Percentiles rank a stretch among this genome's conserved stretches.
phyloP scores from a whole-genome alignment of 2,888 invertebrate species.

The Agrotis clavis region DNA sequence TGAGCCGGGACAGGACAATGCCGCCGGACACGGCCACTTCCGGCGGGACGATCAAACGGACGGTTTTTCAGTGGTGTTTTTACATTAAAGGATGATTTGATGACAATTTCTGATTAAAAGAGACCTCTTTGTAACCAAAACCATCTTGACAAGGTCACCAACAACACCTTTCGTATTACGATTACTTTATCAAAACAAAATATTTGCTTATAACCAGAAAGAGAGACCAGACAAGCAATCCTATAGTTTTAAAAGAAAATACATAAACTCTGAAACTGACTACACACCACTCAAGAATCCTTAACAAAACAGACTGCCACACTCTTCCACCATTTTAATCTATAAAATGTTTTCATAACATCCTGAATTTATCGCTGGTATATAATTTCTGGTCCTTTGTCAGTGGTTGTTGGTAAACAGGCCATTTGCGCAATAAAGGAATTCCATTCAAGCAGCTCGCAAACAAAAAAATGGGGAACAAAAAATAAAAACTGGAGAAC shows the following conservation, averaged over 20 bases:
- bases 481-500: slow-evolving; percentile 90
- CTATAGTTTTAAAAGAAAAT: slow-evolving; percentile 1
- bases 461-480: slow-evolving; percentile 80
- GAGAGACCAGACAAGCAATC: neutral
- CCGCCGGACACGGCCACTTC: slow-evolving; percentile 83
- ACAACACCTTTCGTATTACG: neutral
- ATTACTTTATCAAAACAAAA: too few species aligned
- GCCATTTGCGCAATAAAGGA: slow-evolving; percentile 88
- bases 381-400: slow-evolving; percentile 89
- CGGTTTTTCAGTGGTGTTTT: slow-evolving; percentile 57
- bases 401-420: slow-evolving; percentile 87
- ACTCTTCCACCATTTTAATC: slow-evolving; percentile 60
- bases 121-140: neutral
- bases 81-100: slow-evolving; percentile 10
- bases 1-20: slow-evolving; percentile 83
- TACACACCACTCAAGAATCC: slow-evolving; percentile 3
- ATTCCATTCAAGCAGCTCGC: slow-evolving; percentile 85
- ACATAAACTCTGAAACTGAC: neutral
- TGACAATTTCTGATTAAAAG: slow-evolving; percentile 2
- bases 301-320: slow-evolving; percentile 48
- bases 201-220: too few species aligned
- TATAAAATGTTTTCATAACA: slow-evolving; percentile 63
- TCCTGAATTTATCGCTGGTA: slow-evolving; percentile 85
- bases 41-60: slow-evolving; percentile 81
- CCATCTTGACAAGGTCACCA: neutral